These are phyloP conservation scores for Arizona elegans DNA, from an alignment of 2,113 vertebrate genomes.

Conservation along the genomic window DNA sequence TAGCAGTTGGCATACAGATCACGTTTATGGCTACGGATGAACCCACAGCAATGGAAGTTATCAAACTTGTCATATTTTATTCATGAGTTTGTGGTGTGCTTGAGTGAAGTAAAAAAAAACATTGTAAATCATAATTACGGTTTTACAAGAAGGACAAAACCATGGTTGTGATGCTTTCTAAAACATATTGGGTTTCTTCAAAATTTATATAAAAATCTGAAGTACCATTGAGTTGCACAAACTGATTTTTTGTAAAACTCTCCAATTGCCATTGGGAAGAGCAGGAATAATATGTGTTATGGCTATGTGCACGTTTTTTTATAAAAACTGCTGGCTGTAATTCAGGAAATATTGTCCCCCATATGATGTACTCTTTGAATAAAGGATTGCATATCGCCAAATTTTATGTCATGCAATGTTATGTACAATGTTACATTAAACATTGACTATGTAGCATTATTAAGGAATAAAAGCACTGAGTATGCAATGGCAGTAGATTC, in stretches of 20 bases:
- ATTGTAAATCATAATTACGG: conserved; percentile 75
- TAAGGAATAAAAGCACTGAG: conserved; percentile 42
- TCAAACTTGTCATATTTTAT: conserved; percentile 94
- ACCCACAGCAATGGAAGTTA: conserved; percentile 79
- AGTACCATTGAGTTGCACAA: conserved; percentile 13
- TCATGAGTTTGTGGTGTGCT: conserved; percentile 83
- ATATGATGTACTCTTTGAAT: neutral
- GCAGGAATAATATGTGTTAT: neutral
- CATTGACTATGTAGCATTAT: conserved; percentile 37
- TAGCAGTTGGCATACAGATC: conserved; percentile 65
- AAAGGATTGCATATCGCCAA: neutral
- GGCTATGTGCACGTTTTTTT: conserved; percentile 12
- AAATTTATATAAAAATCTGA: conserved; percentile 54
- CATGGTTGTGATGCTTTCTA: conserved; percentile 58
- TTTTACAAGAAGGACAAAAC: conserved; percentile 54
- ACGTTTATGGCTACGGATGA: conserved; percentile 71
- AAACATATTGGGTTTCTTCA: conserved; percentile 49
- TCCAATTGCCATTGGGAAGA: neutral
- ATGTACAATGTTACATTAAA: neutral
- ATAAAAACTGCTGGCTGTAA: neutral
- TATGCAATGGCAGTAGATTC: conserved; percentile 36
- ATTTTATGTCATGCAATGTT: neutral
- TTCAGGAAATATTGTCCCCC: neutral
- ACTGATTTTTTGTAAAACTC: conserved; percentile 16
- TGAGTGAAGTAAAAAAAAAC: conserved; percentile 76